These are phyloP conservation scores for Silurus glanis DNA, from an alignment of 2,113 vertebrate genomes.

Conservation along the genomic window DNA sequence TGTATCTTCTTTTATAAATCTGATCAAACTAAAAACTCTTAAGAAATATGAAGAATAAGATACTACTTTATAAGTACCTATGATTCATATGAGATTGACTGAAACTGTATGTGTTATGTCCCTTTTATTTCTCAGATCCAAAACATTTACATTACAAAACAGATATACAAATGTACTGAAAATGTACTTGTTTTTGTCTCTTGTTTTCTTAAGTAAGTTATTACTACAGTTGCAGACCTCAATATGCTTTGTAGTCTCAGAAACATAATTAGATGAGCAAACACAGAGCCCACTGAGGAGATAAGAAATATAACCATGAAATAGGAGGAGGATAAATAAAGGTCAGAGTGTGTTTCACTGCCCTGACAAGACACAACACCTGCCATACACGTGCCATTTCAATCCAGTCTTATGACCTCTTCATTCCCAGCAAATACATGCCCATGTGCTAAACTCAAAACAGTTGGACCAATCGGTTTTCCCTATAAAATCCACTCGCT, in stretches of 20 bases:
- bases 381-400: slow-evolving; percentile 15
- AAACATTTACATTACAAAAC: not conserved
- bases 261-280: not conserved
- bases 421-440: not conserved
- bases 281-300: not conserved
- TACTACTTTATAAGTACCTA: too few relatives aligned
- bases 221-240: not conserved
- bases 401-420: not conserved
- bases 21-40: too few relatives aligned
- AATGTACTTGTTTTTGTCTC: not conserved
- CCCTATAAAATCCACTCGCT: not conserved
- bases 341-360: not conserved
- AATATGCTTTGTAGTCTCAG: not conserved
- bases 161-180: too few relatives aligned
- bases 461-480: not conserved
- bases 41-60: too few relatives aligned
- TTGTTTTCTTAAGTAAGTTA: not conserved
- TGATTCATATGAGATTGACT: too few relatives aligned
- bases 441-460: not conserved
- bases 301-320: slow-evolving; percentile 27
- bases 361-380: slow-evolving; percentile 11
- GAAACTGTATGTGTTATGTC: too few relatives aligned
- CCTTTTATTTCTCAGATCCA: not conserved
- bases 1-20: too few relatives aligned
- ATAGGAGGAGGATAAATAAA: slow-evolving; percentile 44